These are phyloP conservation scores for Maniola hyperantus DNA, from an alignment of 2,888 invertebrate species.

Conservation along the genomic window DNA sequence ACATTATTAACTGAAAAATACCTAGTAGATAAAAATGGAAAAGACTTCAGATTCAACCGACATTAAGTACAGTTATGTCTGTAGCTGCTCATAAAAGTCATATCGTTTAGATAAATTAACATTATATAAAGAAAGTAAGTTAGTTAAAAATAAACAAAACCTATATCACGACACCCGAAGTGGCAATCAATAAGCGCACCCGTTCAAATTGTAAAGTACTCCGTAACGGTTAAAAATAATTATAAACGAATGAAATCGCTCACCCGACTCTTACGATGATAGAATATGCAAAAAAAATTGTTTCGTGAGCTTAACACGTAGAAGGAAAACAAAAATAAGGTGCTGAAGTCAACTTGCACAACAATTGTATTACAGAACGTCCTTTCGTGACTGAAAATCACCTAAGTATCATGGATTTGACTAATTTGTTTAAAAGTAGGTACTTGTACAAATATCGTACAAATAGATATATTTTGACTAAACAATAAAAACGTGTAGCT, in stretches of 20 bases:
- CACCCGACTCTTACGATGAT: constrained; percentile 64
- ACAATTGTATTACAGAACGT: neutral
- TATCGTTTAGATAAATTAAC: constrained; percentile 11
- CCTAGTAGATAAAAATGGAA: neutral
- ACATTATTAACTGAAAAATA: neutral
- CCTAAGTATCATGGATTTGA: neutral
- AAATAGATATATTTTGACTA: constrained; percentile 5
- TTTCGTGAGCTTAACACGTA: constrained; percentile 53
- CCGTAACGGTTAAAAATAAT: constrained; percentile 76
- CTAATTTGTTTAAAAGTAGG: constrained; percentile 10
- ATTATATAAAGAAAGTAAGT: constrained; percentile 23
- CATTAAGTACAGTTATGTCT: neutral
- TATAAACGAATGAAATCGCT: constrained; percentile 71
- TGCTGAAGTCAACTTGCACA: neutral
- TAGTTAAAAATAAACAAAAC: constrained; percentile 59
- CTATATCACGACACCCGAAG: constrained; percentile 61
- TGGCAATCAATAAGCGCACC: constrained; percentile 56
- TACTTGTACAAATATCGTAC: constrained; percentile 1
- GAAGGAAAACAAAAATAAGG: neutral
- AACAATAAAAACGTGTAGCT: constrained; percentile 9
- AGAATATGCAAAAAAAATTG: constrained; percentile 68
- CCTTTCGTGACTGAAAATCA: neutral
- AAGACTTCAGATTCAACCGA: neutral
- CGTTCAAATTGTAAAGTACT: constrained; percentile 67
- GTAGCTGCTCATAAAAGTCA: neutral